These are phyloP conservation scores for Tineola bisselliella DNA, from an alignment of 2,888 invertebrate species.

Conservation along the genomic window DNA sequence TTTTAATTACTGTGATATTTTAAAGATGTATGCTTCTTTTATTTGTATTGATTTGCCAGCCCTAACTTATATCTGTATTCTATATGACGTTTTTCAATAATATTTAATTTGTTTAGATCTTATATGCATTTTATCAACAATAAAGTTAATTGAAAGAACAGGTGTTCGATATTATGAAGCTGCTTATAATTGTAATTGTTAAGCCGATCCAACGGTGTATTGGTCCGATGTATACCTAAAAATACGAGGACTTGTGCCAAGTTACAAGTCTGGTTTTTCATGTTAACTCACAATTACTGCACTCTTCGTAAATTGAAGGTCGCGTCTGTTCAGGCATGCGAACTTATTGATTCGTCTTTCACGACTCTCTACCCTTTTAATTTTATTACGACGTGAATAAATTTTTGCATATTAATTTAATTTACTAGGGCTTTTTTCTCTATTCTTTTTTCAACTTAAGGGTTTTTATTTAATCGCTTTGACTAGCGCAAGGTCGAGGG, in stretches of 20 bases:
- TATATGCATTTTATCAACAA: too few species aligned
- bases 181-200: not conserved
- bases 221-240: not conserved
- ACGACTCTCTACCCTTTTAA: not conserved
- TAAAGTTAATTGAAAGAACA: not conserved
- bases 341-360: not conserved
- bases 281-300: not conserved
- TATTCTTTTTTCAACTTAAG: not conserved
- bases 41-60: too few species aligned
- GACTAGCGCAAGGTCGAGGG: too few species aligned
- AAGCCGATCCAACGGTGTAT: not conserved
- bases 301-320: not conserved
- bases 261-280: not conserved
- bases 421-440: too few species aligned
- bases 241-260: not conserved
- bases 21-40: too few species aligned
- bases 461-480: too few species aligned
- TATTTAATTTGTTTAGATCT: too few species aligned
- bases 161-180: not conserved
- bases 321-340: not conserved
- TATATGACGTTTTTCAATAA: too few species aligned
- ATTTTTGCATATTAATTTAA: too few species aligned
- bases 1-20: too few species aligned
- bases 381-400: too few species aligned
- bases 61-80: too few species aligned